Evolutionary conservation across 2,888 invertebrate species (phyloP), one percentile per base, ranked within the genome.

Genomic region (Dilophus febrilis): DNA sequence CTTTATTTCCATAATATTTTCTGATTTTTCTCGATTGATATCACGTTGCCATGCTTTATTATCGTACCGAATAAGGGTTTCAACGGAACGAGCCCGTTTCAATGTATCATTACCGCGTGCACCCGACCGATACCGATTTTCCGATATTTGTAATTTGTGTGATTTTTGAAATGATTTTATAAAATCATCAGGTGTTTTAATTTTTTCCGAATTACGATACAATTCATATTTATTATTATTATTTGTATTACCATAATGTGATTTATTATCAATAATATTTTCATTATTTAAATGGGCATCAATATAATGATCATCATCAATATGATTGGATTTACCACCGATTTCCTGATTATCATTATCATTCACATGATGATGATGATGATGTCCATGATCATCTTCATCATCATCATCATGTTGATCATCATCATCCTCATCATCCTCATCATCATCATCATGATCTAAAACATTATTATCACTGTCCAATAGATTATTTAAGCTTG

Each of bases 1-100:
- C 16, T 39, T 34, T 12, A 33, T 26, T 26, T 19, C 18, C 18
- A 27, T 26, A 12, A 14, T 38, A 35, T 17, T 35, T 3, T 30
- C 18, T 22, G 40, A 19, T 29, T 42, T 35, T 16, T 14, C 22
- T 11, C 36, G 33, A 30, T 45, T 43, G 37, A 43, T 35, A 37
- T 46, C 46, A 22, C 43, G 37, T 22, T 56, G 54, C 60, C 61
- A 61, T 4, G 59, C 54, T 13, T 59, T 57, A 16, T 42, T 58
- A 49, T 75, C 75, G 48, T 75, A 73, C 46, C 79, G 71, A 51
- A 82, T 71, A 43, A 87, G 68, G 3, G 85, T 77, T 60, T 88
- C 88, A 37, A 88, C 87, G 40, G 87, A 86, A 31, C 86, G 72
- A 4, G 88, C 86, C 42, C 88, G 71, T 60, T 87, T 86, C 56